Evolutionary conservation across 2,888 invertebrate genomes (phyloP).

Genomic region (Apamea crenata): DNA sequence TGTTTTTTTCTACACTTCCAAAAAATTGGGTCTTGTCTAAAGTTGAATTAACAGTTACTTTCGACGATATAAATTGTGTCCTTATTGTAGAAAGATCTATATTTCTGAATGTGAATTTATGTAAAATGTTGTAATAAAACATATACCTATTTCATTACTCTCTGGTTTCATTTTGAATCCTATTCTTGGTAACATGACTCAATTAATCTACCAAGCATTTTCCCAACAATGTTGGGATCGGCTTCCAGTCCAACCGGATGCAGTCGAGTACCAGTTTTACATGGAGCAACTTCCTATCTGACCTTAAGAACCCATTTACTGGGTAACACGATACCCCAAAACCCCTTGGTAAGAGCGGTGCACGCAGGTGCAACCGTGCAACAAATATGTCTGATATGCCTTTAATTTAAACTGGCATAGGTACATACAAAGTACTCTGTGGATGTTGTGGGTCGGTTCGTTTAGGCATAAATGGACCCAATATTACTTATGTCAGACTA

Average conservation of each 20-base stretch:
- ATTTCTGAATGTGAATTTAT: constrained; percentile 69
- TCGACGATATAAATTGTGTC: constrained; percentile 31
- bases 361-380: background rate
- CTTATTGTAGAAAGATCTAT: constrained; percentile 67
- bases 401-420: too few species aligned
- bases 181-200: background rate
- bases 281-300: background rate
- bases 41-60: background rate
- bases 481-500: background rate
- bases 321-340: too few species aligned
- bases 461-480: background rate
- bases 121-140: constrained; percentile 69
- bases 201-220: background rate
- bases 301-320: background rate
- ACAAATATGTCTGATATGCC: background rate
- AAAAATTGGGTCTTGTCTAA: background rate
- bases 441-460: background rate
- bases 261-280: background rate
- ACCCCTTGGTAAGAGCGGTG: background rate
- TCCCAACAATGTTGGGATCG: background rate
- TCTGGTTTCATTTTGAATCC: constrained; percentile 25
- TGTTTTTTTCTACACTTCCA: background rate
- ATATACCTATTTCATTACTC: constrained; percentile 44
- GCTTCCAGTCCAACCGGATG: background rate
- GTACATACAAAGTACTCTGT: background rate